These are phyloP conservation scores for Myotis vivesi DNA, from an alignment of 2,797 vertebrate genomes.

Conservation along the genomic window DNA sequence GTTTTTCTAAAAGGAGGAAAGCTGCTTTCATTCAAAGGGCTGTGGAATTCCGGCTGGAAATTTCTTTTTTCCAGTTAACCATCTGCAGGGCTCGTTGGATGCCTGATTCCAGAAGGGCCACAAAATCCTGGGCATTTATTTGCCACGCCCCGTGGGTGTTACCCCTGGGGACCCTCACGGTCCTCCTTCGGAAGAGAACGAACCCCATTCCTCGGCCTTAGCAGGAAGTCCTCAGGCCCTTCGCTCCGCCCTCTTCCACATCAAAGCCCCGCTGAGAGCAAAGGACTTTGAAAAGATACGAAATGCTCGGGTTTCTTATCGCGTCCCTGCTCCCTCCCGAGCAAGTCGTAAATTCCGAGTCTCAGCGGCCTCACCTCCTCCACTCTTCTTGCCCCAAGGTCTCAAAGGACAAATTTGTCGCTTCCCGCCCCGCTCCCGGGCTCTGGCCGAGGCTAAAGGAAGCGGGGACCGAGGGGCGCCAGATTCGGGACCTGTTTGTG, in stretches of 20 bases:
- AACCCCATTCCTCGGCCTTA: slow-evolving; percentile 37
- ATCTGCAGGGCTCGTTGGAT: background rate
- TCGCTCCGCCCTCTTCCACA: slow-evolving; percentile 65
- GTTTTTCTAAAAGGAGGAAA: background rate
- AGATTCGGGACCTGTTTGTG: background rate
- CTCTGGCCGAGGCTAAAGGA: background rate
- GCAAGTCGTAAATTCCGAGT: slow-evolving; percentile 87
- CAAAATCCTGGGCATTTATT: slow-evolving; percentile 60
- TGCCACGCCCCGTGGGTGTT: slow-evolving; percentile 12
- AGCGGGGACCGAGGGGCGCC: background rate
- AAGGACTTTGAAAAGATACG: slow-evolving; percentile 84
- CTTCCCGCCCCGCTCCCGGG: slow-evolving; percentile 48
- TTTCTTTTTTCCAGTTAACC: slow-evolving; percentile 30
- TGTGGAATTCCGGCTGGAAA: slow-evolving; percentile 1
- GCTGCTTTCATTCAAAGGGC: background rate
- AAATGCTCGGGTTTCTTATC: slow-evolving; percentile 86
- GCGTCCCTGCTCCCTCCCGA: slow-evolving; percentile 82
- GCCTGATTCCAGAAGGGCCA: slow-evolving; percentile 34
- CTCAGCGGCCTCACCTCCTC: slow-evolving; percentile 67
- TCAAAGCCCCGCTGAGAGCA: slow-evolving; percentile 78
- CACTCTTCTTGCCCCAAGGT: slow-evolving; percentile 33
- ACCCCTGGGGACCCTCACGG: background rate
- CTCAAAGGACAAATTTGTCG: slow-evolving; percentile 67
- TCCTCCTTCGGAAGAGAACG: slow-evolving; percentile 31
- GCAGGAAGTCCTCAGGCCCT: slow-evolving; percentile 67